These are phyloP conservation scores for Onthophagus sagittarius DNA, from an alignment of 2,888 invertebrate species.

Conservation along the genomic window DNA sequence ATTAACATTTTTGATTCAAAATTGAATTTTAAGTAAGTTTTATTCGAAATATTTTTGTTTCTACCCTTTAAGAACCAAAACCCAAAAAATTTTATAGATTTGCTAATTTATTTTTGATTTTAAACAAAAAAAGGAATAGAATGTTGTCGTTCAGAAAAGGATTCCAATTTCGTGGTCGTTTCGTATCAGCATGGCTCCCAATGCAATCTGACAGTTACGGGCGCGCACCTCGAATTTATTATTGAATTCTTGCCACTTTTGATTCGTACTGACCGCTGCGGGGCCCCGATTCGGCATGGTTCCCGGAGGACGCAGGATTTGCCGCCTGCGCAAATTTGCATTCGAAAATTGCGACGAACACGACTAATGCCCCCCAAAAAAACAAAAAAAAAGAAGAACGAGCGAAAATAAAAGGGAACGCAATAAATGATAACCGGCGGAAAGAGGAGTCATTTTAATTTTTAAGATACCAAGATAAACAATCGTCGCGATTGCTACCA, in stretches of 20 bases:
- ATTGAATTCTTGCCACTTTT: conserved; percentile 20
- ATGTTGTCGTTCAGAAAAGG: neutral
- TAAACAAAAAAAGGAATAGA: too few species aligned
- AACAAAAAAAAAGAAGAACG: too few species aligned
- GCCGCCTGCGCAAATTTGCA: conserved; percentile 19
- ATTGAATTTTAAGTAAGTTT: too few species aligned
- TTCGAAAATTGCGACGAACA: conserved; percentile 16
- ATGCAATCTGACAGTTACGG: conserved; percentile 21
- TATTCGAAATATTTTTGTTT: too few species aligned
- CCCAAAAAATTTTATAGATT: too few species aligned
- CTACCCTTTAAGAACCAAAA: too few species aligned
- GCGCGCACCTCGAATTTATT: conserved; percentile 23
- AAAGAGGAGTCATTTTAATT: too few species aligned
- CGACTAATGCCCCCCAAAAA: too few species aligned
- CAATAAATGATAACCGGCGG: too few species aligned
- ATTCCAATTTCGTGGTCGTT: neutral
- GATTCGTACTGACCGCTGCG: conserved; percentile 14
- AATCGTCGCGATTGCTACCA: neutral
- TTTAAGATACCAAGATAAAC: neutral
- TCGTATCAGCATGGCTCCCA: neutral
- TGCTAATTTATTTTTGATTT: too few species aligned
- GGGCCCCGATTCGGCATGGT: conserved; percentile 8
- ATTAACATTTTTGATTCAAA: too few species aligned
- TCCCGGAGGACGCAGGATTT: conserved; percentile 3
- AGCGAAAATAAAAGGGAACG: too few species aligned